phyloP scores from a whole-genome alignment of 1,140 invertebrate genomes.

The Drosophila funebris region DNA sequence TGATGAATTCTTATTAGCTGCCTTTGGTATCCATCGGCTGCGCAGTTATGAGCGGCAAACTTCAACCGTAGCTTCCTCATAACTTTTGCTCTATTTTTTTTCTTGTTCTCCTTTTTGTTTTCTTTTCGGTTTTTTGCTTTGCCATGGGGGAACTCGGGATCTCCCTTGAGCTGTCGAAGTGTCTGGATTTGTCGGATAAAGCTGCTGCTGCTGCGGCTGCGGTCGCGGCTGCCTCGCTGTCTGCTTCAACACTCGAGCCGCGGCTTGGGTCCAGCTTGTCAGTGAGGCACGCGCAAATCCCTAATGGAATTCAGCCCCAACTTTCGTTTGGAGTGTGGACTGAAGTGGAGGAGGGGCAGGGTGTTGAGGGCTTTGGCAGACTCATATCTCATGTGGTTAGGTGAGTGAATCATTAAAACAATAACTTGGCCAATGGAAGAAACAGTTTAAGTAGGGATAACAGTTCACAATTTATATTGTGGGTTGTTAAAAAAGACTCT shows the following conservation, averaged over 20 bases:
- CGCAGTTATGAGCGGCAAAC: slow-evolving; percentile 62
- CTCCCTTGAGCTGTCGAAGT: slow-evolving; percentile 59
- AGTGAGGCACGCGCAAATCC: slow-evolving; percentile 69
- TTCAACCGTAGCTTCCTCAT: slow-evolving; percentile 79
- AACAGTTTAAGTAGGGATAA: neutral
- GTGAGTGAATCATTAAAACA: slow-evolving; percentile 46
- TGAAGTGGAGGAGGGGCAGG: neutral
- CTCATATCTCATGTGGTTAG: slow-evolving; percentile 8
- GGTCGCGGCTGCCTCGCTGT: slow-evolving; percentile 58
- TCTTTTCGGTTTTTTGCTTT: slow-evolving; percentile 23
- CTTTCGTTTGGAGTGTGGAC: neutral
- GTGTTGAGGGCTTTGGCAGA: neutral
- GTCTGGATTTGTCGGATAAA: slow-evolving; percentile 51
- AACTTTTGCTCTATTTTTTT: slow-evolving; percentile 76
- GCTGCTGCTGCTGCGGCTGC: slow-evolving; percentile 9
- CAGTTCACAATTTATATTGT: neutral
- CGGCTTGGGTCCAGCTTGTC: slow-evolving; percentile 31
- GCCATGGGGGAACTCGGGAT: slow-evolving; percentile 49
- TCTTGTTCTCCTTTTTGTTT: slow-evolving; percentile 2
- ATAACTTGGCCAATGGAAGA: neutral
- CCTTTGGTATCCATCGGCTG: slow-evolving; percentile 36
- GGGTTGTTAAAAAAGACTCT: neutral
- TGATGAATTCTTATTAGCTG: slow-evolving; percentile 81
- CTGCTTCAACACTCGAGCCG: slow-evolving; percentile 33
- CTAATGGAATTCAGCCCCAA: slow-evolving; percentile 62